Percentiles rank a stretch among this genome's conserved stretches.
These are phyloP conservation scores for Stegodyphus dumicola DNA, from an alignment of 1,140 invertebrate genomes.

Conservation along the genomic window DNA sequence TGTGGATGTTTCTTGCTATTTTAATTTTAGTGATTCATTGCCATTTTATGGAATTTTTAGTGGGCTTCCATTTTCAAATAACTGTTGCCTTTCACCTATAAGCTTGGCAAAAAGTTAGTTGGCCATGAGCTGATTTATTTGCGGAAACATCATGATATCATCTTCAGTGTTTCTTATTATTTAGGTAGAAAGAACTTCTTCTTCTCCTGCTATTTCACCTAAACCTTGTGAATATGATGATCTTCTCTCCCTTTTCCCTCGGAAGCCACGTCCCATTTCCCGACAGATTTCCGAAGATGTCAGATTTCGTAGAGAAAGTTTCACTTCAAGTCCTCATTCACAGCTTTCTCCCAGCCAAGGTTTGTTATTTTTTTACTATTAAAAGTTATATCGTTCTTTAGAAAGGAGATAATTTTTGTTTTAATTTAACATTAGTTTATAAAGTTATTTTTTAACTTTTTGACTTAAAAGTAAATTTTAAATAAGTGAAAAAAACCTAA, in stretches of 20 bases:
- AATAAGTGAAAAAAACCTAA: background rate
- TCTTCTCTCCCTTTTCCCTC: slow-evolving; percentile 65
- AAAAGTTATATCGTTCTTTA: too few species aligned
- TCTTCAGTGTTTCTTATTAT: too few species aligned
- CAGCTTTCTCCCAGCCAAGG: slow-evolving; percentile 54
- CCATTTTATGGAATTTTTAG: too few species aligned
- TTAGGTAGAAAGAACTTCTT: slow-evolving; percentile 55
- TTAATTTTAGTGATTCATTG: too few species aligned
- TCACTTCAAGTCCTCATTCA: slow-evolving; percentile 66
- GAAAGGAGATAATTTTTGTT: background rate
- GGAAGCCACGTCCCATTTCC: slow-evolving; percentile 67
- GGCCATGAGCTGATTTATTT: too few species aligned
- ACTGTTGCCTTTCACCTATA: too few species aligned
- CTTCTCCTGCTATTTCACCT: slow-evolving; percentile 54
- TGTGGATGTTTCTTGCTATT: too few species aligned
- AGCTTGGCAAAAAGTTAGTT: too few species aligned
- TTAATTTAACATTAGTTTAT: background rate
- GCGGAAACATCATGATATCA: too few species aligned
- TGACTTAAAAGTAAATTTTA: background rate
- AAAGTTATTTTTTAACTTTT: background rate
- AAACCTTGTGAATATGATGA: slow-evolving; percentile 64
- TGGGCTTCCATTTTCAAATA: too few species aligned
- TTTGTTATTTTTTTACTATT: background rate
- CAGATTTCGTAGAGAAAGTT: slow-evolving; percentile 68
- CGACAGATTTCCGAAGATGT: slow-evolving; percentile 69